These are phyloP conservation scores for Vultur gryphus DNA, from an alignment of 2,797 vertebrate species.

Conservation along the genomic window DNA sequence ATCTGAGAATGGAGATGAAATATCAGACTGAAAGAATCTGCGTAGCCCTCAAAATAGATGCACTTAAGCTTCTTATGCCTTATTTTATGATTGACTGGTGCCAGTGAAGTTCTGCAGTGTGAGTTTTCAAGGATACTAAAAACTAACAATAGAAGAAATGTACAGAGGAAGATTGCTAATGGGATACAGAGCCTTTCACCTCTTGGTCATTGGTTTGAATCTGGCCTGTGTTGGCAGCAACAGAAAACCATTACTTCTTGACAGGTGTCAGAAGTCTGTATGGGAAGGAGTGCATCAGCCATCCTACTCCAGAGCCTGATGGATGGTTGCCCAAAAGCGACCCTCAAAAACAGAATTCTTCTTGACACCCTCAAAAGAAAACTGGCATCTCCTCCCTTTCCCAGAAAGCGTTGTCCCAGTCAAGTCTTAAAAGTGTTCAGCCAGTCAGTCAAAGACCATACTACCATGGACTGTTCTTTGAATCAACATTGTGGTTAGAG, in stretches of 20 bases:
- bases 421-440: not conserved
- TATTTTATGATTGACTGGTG: conserved; percentile 62
- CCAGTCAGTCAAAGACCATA: not conserved
- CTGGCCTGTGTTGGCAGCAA: conserved; percentile 4
- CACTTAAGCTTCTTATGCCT: conserved; percentile 50
- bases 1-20: conserved; percentile 12
- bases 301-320: not conserved
- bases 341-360: not conserved
- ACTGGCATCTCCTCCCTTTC: not conserved
- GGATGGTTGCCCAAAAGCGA: not conserved
- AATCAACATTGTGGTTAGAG: not conserved
- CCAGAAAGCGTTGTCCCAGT: not conserved
- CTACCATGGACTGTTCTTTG: not conserved
- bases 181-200: conserved; percentile 15
- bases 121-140: conserved; percentile 51
- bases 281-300: not conserved
- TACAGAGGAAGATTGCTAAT: conserved; percentile 1
- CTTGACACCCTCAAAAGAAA: not conserved
- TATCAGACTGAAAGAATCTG: conserved; percentile 39
- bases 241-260: not conserved
- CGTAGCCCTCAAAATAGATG: conserved; percentile 32
- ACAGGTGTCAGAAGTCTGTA: not conserved
- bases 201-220: not conserved
- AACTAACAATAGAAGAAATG: conserved; percentile 46
- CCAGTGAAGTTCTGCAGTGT: conserved; percentile 54